Conservation (phyloP, 2,888 invertebrate species). For the Dendrolimus pini region DNA sequence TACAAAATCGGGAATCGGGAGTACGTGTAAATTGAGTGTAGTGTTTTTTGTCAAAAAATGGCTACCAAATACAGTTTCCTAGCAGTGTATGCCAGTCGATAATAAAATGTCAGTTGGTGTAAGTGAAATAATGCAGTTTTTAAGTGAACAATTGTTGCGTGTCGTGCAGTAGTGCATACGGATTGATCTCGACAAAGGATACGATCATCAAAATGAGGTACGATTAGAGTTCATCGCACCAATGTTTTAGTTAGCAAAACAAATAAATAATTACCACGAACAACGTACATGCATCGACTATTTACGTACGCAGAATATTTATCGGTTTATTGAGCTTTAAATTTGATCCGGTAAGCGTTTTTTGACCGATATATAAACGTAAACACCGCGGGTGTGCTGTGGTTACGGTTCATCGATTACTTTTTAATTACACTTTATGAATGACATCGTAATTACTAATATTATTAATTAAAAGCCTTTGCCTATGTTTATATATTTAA, state of each 20-base stretch:
- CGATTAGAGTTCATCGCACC: conserved; percentile 60
- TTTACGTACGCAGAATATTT: conserved; percentile 51
- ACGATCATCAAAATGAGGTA: conserved; percentile 70
- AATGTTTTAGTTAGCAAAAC: conserved; percentile 63
- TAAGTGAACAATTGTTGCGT: conserved; percentile 72
- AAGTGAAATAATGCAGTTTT: conserved; percentile 65
- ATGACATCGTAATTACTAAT: conserved; percentile 45
- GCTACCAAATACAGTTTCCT: conserved; percentile 53
- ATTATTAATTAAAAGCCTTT: conserved; percentile 21
- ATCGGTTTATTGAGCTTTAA: conserved; percentile 36
- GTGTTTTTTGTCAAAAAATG: conserved; percentile 68
- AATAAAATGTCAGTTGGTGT: conserved; percentile 57
- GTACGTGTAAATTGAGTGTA: conserved; percentile 34
- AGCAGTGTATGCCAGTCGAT: conserved; percentile 50
- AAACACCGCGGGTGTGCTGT: conserved; percentile 47
- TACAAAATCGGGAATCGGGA: conserved; percentile 60
- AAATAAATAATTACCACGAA: conserved; percentile 63
- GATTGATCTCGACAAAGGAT: conserved; percentile 71
- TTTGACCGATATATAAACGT: conserved; percentile 44
- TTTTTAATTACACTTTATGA: conserved; percentile 60
- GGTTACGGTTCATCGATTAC: conserved; percentile 58
- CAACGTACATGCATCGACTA: conserved; percentile 51
- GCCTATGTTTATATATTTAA: conserved; percentile 13
- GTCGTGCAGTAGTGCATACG: conserved; percentile 68
- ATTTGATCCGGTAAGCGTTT: conserved; percentile 37